Evolutionary conservation across 92 coral and sea anemone species (phyloP).

Genomic region (Parazoanthus atlanticus): DNA sequence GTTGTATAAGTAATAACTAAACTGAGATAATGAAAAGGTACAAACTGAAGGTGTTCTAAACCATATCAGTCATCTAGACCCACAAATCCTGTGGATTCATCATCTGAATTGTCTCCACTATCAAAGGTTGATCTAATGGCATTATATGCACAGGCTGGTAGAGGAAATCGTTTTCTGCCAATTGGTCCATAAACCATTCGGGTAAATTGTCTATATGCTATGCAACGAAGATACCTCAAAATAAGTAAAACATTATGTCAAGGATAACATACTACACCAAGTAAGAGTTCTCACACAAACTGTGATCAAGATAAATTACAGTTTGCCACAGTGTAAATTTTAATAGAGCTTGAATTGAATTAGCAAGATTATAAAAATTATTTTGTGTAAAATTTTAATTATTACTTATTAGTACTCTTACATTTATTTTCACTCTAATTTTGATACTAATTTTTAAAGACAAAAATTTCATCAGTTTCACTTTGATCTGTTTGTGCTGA

Average conservation of each 20-base stretch:
- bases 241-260: neutral
- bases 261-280: neutral
- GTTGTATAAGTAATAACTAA: no score
- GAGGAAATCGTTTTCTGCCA: neutral
- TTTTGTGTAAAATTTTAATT: no score
- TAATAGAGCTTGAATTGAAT: neutral
- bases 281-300: neutral
- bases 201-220: constrained; percentile 5
- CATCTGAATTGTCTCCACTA: neutral
- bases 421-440: neutral
- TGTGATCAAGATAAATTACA: neutral
- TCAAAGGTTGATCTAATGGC: neutral
- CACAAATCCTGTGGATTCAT: neutral
- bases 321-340: neutral
- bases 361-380: neutral
- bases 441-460: neutral
- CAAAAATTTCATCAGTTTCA: neutral
- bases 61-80: neutral
- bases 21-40: no score
- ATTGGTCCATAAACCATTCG: constrained; percentile 16
- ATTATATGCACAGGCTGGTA: constrained; percentile 22
- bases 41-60: no score
- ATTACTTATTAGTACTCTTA: neutral
- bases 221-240: neutral
- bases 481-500: neutral